phyloP scores from a whole-genome alignment of 1,140 invertebrate genomes.

The Homarus americanus region DNA sequence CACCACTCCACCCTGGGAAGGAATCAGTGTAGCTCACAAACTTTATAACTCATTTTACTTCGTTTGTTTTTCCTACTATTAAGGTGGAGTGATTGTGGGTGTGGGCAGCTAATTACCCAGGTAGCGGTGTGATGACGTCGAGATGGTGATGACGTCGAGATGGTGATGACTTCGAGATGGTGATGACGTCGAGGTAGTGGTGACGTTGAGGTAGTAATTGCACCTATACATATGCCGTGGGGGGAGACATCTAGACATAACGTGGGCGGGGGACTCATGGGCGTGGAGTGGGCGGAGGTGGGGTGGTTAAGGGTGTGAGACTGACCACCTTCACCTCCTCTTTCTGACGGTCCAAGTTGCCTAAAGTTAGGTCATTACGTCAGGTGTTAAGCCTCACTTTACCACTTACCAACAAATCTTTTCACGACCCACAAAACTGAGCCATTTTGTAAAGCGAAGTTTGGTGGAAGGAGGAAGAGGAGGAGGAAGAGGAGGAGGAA shows the following conservation, averaged over 20 bases:
- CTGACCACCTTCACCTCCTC: background rate
- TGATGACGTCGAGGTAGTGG: no score
- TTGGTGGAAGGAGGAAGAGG: background rate
- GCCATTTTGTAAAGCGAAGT: background rate
- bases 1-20: background rate
- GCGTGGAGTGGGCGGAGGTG: no score
- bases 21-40: no score
- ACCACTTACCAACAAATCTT: slow-evolving; percentile 18
- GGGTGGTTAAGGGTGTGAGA: background rate
- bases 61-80: slow-evolving; percentile 19
- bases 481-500: no score
- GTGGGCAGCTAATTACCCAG: background rate
- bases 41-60: slow-evolving; percentile 24
- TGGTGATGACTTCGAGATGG: no score
- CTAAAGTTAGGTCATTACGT: slow-evolving; percentile 14
- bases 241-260: no score
- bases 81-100: background rate
- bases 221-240: no score
- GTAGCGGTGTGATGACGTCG: no score
- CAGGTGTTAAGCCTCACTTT: slow-evolving; percentile 3
- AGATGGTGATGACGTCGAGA: no score
- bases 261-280: no score
- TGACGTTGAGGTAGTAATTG: no score
- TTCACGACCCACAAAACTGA: background rate
- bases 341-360: no score